A percentile compares a stretch with the other conserved stretches of the same genome.
phyloP scores from a whole-genome alignment of 2,888 invertebrate species.

The Ichneumon xanthorius region DNA sequence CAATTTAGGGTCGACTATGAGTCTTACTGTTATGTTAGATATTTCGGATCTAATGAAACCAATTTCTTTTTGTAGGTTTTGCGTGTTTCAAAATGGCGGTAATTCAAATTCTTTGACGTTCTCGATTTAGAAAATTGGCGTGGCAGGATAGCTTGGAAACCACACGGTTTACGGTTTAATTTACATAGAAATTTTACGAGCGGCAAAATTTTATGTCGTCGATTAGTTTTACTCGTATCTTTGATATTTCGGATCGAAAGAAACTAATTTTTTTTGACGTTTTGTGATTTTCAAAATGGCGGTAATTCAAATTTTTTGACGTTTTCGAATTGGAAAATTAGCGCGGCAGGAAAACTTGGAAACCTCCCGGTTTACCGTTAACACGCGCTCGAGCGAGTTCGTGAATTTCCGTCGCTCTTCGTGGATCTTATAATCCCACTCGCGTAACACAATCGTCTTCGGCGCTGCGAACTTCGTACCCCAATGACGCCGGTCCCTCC shows the following conservation, averaged over 20 bases:
- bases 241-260: neutral
- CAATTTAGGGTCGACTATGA: neutral
- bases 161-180: too few species aligned
- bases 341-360: neutral
- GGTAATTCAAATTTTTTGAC: neutral
- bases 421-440: slow-evolving; percentile 42
- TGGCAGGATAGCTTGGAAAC: too few species aligned
- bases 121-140: too few species aligned
- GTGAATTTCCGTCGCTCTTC: slow-evolving; percentile 23
- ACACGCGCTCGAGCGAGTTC: neutral
- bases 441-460: slow-evolving; percentile 27
- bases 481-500: slow-evolving; percentile 33
- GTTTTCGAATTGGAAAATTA: neutral
- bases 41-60: too few species aligned
- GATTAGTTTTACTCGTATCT: too few species aligned
- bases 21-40: neutral
- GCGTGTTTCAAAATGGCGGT: too few species aligned
- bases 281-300: neutral
- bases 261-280: neutral
- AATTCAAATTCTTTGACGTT: too few species aligned
- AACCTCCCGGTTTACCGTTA: slow-evolving; percentile 13
- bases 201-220: too few species aligned
- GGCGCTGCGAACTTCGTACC: slow-evolving; percentile 58
- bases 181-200: too few species aligned
- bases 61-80: too few species aligned